phyloP scores from a whole-genome alignment of 2,113 vertebrate genomes.

The Dasyornis broadbenti region DNA sequence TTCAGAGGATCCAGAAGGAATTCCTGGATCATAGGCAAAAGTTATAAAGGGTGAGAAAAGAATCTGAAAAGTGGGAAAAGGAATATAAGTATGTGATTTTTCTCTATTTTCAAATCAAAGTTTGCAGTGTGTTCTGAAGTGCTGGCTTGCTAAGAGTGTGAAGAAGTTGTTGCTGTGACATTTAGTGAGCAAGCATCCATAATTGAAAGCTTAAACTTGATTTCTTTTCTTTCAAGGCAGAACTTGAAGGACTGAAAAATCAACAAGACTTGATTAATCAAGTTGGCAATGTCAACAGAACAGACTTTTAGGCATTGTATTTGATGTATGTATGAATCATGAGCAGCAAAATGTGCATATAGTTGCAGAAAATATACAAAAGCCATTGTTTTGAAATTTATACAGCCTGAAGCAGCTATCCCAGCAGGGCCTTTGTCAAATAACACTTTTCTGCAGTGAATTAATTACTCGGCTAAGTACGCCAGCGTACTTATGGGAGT shows the following conservation, averaged over 20 bases:
- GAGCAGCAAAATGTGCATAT: not conserved
- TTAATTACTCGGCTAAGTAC: not conserved
- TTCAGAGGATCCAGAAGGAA: not conserved
- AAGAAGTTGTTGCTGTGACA: not conserved
- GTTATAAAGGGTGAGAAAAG: not conserved
- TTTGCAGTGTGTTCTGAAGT: not conserved
- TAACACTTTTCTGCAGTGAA: not conserved
- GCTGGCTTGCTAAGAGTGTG: not conserved
- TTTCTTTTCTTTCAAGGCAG: not conserved
- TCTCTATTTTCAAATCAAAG: not conserved
- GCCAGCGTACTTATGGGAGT: not conserved
- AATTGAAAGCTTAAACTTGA: not conserved
- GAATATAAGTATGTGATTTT: not conserved
- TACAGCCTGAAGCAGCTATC: not conserved
- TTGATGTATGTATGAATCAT: not conserved
- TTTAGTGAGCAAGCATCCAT: not conserved
- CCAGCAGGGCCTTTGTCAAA: not conserved
- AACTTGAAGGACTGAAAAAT: constrained; percentile 21
- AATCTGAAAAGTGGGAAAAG: not conserved
- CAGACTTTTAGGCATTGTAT: not conserved
- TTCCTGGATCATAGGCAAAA: not conserved
- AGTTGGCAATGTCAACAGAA: not conserved
- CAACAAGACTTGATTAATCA: constrained; percentile 14
- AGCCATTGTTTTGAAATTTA: not conserved
- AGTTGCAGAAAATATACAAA: not conserved